These are phyloP conservation scores for Eueremaeus valkanovi DNA, from an alignment of 2,888 invertebrate genomes.

Conservation along the genomic window DNA sequence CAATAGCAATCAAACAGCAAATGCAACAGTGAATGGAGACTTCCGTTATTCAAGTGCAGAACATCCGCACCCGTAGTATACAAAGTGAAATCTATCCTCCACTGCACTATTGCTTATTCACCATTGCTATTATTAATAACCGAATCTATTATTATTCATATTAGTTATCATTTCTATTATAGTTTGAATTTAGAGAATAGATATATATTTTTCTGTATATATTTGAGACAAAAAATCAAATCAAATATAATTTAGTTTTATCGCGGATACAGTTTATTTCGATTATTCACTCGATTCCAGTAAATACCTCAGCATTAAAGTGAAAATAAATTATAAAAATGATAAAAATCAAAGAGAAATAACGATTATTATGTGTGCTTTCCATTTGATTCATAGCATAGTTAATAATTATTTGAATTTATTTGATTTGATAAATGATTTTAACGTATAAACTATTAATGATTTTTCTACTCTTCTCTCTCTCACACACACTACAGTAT, in stretches of 20 bases:
- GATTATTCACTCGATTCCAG: not conserved
- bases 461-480: not conserved
- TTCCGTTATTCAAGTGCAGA: conserved; percentile 27
- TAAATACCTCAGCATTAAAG: not conserved
- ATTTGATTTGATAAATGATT: conserved; percentile 19
- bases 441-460: conserved; percentile 22
- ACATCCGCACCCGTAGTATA: conserved; percentile 16
- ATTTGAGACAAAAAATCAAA: too few species aligned
- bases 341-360: conserved; percentile 16
- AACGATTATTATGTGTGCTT: conserved; percentile 5
- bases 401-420: conserved; percentile 21
- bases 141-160: conserved; percentile 12
- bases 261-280: conserved; percentile 3
- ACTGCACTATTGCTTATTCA: conserved; percentile 15
- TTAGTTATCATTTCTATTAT: conserved; percentile 7
- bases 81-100: conserved; percentile 15
- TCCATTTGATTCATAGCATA: not conserved
- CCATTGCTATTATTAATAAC: not conserved
- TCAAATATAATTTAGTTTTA: not conserved
- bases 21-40: not conserved
- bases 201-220: too few species aligned
- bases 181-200: not conserved
- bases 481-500: not conserved
- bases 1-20: conserved; percentile 19
- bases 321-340: not conserved